Evolutionary conservation across 2,113 vertebrate genomes (phyloP).

Genomic region (Petromus typicus): DNA sequence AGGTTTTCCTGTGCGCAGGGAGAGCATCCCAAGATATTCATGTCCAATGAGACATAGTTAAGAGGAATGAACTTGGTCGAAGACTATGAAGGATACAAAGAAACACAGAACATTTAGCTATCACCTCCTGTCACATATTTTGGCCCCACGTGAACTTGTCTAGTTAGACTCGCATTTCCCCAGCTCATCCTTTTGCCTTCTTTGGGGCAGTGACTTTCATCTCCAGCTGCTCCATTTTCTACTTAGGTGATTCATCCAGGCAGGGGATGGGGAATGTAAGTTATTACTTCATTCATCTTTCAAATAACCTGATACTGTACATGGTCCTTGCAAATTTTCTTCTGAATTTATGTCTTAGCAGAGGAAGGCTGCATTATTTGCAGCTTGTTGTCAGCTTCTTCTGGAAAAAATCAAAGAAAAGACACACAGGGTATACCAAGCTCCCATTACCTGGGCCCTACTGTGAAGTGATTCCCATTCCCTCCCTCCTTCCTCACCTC

Average conservation of each 20-base stretch:
- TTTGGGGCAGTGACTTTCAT: slow-evolving; percentile 18
- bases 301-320: slow-evolving; percentile 81
- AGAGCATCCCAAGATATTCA: not conserved
- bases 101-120: slow-evolving; percentile 32
- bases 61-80: not conserved
- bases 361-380: slow-evolving; percentile 77
- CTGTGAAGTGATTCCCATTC: slow-evolving; percentile 39
- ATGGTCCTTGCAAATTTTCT: slow-evolving; percentile 79
- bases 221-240: slow-evolving; percentile 74
- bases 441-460: slow-evolving; percentile 74
- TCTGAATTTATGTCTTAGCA: slow-evolving; percentile 85
- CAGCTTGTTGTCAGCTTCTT: slow-evolving; percentile 80
- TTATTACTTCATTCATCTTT: slow-evolving; percentile 78
- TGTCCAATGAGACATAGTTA: too few species aligned
- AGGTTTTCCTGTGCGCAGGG: fast-evolving
- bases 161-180: slow-evolving; percentile 52
- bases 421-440: slow-evolving; percentile 81
- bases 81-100: slow-evolving; percentile 21
- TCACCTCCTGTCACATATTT: not conserved
- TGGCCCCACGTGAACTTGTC: slow-evolving; percentile 53
- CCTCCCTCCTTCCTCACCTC: not conserved
- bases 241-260: slow-evolving; percentile 71
- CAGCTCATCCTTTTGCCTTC: not conserved
- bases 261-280: slow-evolving; percentile 74
- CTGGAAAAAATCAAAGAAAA: slow-evolving; percentile 85